These are phyloP conservation scores for Phortica variegata DNA, from an alignment of 1,140 invertebrate species.

Conservation along the genomic window DNA sequence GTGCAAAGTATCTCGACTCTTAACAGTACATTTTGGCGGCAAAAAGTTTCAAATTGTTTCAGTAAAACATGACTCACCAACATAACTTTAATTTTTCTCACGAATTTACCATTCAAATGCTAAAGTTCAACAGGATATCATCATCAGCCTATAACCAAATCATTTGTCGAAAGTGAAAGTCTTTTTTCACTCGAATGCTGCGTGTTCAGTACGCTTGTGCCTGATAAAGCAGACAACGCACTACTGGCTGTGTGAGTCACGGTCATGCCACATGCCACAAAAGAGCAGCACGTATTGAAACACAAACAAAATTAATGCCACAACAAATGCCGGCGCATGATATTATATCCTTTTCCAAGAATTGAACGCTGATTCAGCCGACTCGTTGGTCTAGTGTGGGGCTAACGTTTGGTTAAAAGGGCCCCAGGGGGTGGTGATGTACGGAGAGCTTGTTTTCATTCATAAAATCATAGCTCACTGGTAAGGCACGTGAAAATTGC, in stretches of 20 bases:
- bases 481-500: too few species aligned
- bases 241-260: slow-evolving; percentile 30
- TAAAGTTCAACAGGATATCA: slow-evolving; percentile 27
- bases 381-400: slow-evolving; percentile 4
- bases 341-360: slow-evolving; percentile 51
- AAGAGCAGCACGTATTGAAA: slow-evolving; percentile 5
- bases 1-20: neutral
- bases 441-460: slow-evolving; percentile 30
- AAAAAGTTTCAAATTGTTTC: slow-evolving; percentile 14
- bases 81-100: slow-evolving; percentile 16
- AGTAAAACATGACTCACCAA: slow-evolving; percentile 24
- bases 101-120: slow-evolving; percentile 34
- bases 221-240: too few species aligned
- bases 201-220: neutral
- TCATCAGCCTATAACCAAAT: too few species aligned
- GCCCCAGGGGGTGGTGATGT: neutral
- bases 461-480: slow-evolving; percentile 38
- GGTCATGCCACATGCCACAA: neutral
- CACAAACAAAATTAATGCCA: slow-evolving; percentile 27
- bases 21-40: neutral
- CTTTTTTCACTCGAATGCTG: slow-evolving; percentile 13
- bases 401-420: slow-evolving; percentile 6
- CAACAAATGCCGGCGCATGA: slow-evolving; percentile 49
- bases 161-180: slow-evolving; percentile 33
- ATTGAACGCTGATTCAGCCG: slow-evolving; percentile 38